Base-by-base conservation (phyloP, 2,888 invertebrate genomes). In the Athripsodes cinereus region DNA sequence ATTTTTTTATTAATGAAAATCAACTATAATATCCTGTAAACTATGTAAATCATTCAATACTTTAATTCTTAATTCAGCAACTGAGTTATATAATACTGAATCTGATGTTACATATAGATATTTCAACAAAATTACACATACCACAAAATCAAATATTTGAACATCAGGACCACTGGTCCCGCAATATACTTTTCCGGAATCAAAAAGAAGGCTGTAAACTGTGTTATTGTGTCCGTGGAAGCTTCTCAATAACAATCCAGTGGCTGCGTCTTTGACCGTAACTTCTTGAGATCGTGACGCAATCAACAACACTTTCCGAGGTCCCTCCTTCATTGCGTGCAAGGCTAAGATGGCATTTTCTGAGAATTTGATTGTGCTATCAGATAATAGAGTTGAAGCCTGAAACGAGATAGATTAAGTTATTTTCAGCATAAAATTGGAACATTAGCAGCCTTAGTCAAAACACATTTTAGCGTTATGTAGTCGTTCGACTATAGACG, bases 91-190 rank as follows among this genome's bases (percentile, higher is more conserved):
- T 34, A 34, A 34, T 34, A 34, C 8, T 34, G 34, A 8, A 10
- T 34, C 34, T n/a, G n/a, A n/a, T n/a, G n/a, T n/a, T n/a, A n/a
- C n/a, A n/a, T n/a, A n/a, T n/a, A n/a, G n/a, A n/a, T n/a, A n/a
- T n/a, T n/a, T n/a, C n/a, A n/a, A n/a, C n/a, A n/a, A n/a, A n/a
- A n/a, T n/a, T n/a, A 11, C 34, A 62, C 57, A 82, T 68, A 90
- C 90, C 65, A 82, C 76, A 73, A 89, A 90, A 71, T 87, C 86
- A 69, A 85, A 87, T n/a, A 85, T 84, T 60, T 85, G 81, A 69
- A 90, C 85, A 66, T 85, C 83, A 62, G 84, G 82, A 63, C 80
- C 83, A 67, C 85, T 87, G 1, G 90, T 89, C 5, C 90, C 90
- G 66, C 88, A 90, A 70, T 84, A 90, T n/a, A 90, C 79, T 61